Percentiles rank a stretch among this genome's conserved stretches.
Evolutionary conservation across 1,140 invertebrate genomes (phyloP).

Genomic region (Trachelipus rathkii): DNA sequence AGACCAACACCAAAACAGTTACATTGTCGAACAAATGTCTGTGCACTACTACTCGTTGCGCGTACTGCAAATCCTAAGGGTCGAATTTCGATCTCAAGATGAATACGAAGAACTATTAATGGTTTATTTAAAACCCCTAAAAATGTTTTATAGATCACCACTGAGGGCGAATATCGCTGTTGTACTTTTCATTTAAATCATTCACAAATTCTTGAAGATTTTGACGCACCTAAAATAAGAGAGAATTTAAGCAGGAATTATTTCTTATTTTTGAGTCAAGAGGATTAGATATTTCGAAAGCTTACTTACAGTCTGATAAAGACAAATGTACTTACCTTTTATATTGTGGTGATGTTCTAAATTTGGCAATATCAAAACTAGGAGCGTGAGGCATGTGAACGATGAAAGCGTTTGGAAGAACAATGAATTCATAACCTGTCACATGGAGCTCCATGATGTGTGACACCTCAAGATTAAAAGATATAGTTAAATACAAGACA

Average conservation of each 20-base stretch:
- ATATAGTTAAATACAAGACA: no score
- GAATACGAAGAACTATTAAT: no score
- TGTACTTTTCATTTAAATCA: constrained; percentile 62
- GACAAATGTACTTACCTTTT: constrained; percentile 62
- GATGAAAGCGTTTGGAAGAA: constrained; percentile 85
- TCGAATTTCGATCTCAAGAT: no score
- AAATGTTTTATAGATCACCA: not conserved
- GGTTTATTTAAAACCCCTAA: no score
- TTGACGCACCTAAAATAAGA: constrained; percentile 71
- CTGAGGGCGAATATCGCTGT: constrained; percentile 47
- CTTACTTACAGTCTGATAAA: not conserved
- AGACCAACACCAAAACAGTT: no score
- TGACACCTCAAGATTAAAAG: constrained; percentile 57
- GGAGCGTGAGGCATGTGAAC: constrained; percentile 89
- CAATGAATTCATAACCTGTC: constrained; percentile 73
- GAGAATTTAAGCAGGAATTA: constrained; percentile 14
- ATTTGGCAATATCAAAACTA: constrained; percentile 85
- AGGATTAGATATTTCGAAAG: not conserved
- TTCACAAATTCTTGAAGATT: constrained; percentile 72
- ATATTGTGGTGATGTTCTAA: constrained; percentile 72
- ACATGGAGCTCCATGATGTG: constrained; percentile 85
- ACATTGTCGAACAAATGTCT: no score
- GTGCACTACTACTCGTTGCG: no score
- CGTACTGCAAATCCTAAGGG: no score
- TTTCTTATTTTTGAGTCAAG: not conserved